Evolutionary conservation across 2,797 vertebrate species (phyloP).

Genomic region (Tauraco hartlaubi): DNA sequence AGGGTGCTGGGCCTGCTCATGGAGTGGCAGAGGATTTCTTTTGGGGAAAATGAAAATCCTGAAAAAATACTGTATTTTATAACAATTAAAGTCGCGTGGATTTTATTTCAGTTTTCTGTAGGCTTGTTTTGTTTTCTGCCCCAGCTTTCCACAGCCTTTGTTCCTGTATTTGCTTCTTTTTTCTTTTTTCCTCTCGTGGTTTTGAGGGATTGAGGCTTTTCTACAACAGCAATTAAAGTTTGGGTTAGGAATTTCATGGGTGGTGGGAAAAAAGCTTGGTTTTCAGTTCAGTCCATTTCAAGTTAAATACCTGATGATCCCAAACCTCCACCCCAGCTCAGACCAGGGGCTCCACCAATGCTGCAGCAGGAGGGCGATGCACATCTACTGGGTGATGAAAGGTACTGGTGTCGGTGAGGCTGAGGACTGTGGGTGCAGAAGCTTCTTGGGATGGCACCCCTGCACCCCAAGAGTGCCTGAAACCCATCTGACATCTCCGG

Average conservation of each 20-base stretch:
- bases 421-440: neutral
- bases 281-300: neutral
- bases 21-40: neutral
- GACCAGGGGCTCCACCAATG: fast-evolving
- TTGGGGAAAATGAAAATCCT: neutral
- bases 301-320: neutral
- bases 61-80: neutral
- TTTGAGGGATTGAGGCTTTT: slow-evolving; percentile 17
- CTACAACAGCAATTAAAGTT: neutral
- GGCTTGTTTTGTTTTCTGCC: neutral
- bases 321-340: neutral
- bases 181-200: neutral
- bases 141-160: neutral
- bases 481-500: neutral
- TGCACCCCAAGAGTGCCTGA: neutral
- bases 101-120: neutral
- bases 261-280: neutral
- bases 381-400: neutral
- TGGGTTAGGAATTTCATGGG: neutral
- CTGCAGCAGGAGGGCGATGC: neutral
- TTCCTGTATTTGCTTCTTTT: neutral
- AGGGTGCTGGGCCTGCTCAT: neutral
- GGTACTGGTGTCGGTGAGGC: neutral
- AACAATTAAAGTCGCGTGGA: neutral
- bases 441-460: too few relatives aligned